Conservation (phyloP, 2,113 vertebrate species). For the Hippocampus comes region DNA sequence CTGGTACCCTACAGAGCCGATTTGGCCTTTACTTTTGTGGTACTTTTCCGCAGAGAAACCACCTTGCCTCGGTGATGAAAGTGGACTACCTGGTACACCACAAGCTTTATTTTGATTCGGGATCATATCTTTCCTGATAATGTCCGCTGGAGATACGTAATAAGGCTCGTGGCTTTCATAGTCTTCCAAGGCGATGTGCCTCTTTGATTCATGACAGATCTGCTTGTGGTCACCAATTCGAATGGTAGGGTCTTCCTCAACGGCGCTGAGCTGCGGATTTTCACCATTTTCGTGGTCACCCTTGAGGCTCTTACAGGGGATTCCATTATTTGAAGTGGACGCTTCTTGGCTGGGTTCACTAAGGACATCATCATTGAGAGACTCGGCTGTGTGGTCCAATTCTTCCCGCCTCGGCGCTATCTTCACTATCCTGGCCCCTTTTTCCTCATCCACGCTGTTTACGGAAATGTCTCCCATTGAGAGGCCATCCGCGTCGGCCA, state of each 20-base stretch:
- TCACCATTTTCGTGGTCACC: constrained; percentile 19
- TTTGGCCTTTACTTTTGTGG: constrained; percentile 13
- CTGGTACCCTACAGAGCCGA: constrained; percentile 1
- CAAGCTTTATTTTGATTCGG: constrained; percentile 12
- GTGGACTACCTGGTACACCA: constrained; percentile 7
- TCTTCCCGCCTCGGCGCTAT: constrained; percentile 10
- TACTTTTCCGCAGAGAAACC: constrained; percentile 15
- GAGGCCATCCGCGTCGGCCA: constrained; percentile 64
- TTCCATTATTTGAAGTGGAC: constrained; percentile 32
- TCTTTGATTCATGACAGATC: constrained; percentile 13
- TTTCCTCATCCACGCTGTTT: constrained; percentile 44
- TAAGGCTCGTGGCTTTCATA: constrained; percentile 41
- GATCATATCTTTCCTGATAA: constrained; percentile 40
- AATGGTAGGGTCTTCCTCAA: background rate
- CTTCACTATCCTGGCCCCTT: constrained; percentile 23
- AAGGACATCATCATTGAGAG: constrained; percentile 31
- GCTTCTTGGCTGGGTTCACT: constrained; percentile 9
- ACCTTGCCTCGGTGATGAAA: constrained; percentile 11
- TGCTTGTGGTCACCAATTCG: constrained; percentile 6
- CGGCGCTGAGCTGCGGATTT: background rate
- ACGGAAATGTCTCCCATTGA: constrained; percentile 59
- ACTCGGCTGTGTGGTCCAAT: constrained; percentile 38
- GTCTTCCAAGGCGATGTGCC: background rate
- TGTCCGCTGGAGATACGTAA: constrained; percentile 54
- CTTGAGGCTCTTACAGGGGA: constrained; percentile 39